Conservation (phyloP, 2,797 vertebrate species). For the Knipowitschia caucasica region DNA sequence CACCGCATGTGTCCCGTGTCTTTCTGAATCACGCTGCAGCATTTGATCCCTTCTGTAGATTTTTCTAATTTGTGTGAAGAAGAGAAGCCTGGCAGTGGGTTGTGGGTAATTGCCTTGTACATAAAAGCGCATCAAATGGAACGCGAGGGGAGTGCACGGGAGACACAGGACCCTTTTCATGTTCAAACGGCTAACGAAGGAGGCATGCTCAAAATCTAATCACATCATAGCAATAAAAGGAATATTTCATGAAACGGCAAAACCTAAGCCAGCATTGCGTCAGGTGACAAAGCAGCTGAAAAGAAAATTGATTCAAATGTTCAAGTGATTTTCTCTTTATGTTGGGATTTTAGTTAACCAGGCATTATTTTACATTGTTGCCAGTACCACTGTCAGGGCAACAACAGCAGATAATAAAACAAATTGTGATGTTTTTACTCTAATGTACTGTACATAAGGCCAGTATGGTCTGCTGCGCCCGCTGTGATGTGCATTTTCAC, state of each 20-base stretch:
- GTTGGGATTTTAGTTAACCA: no score
- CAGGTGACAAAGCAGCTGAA: neutral
- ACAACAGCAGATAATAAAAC: no score
- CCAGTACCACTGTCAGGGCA: no score
- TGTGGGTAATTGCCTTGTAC: slow-evolving; percentile 1
- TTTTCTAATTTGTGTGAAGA: slow-evolving; percentile 3
- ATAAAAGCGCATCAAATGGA: neutral
- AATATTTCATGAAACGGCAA: slow-evolving; percentile 3
- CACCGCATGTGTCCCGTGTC: neutral
- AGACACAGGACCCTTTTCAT: neutral
- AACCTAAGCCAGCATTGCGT: neutral
- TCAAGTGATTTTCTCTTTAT: no score
- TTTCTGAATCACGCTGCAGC: neutral
- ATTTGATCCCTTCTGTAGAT: slow-evolving; percentile 1
- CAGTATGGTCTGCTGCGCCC: no score
- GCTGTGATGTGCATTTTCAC: no score
- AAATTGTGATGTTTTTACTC: no score
- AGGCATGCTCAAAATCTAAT: neutral
- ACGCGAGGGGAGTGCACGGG: neutral
- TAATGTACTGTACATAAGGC: no score
- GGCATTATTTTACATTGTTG: no score
- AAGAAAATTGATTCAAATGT: neutral
- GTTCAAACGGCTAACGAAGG: neutral
- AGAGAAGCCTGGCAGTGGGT: neutral
- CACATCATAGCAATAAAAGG: neutral